Base-by-base conservation (phyloP, 2,888 invertebrate species). In the Caenorhabditis macrosperma region DNA sequence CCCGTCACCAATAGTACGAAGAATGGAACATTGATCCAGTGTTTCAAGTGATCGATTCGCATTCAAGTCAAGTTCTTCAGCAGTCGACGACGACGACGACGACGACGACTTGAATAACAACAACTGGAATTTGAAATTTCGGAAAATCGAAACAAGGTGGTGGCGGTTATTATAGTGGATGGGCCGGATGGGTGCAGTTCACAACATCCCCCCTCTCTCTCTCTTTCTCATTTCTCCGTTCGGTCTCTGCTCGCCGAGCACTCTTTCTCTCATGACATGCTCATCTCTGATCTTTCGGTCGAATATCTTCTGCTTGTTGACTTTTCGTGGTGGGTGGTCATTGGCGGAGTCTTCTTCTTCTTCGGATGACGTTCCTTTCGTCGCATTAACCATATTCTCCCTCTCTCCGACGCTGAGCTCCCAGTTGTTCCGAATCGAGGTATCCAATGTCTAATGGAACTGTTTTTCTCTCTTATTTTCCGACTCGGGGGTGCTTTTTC, bases 251-350 rank as follows among this genome's bases (percentile, higher is more conserved):
- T 3, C 33, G 20, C 38, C 48, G 30, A 15, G n/a, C 28, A 35
- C 66, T 64, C 54, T 61, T 46, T 60, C 26, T 20, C 26, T 9
- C n/a, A n/a, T n/a, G n/a, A n/a, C n/a, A n/a, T 52, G 54, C 63
- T 63, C 63, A 61, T 75, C 60, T 75, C 60, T 75, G 63, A 67
- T 67, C 67, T 67, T 52, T 61, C 46, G 54, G 44, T 57, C 55
- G 30, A 33, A 20, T 33, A 20, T 55, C 33, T 28, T n/a, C 17
- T 15, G 38, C 54, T 55, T 74, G 64, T 74, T 64, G 64, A 64
- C 66, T 64, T 74, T 66, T 72, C 72, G 55, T 64, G 46, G 64
- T 66, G 64, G 69, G 60, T 54, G 60, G 69, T 33, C 52, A 54
- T 41, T 24, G 24, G 24, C 54, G 9, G 24, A 54, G n/a, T n/a